Base-by-base conservation (phyloP, 2,888 invertebrate species). In the Dryococelus australis region DNA sequence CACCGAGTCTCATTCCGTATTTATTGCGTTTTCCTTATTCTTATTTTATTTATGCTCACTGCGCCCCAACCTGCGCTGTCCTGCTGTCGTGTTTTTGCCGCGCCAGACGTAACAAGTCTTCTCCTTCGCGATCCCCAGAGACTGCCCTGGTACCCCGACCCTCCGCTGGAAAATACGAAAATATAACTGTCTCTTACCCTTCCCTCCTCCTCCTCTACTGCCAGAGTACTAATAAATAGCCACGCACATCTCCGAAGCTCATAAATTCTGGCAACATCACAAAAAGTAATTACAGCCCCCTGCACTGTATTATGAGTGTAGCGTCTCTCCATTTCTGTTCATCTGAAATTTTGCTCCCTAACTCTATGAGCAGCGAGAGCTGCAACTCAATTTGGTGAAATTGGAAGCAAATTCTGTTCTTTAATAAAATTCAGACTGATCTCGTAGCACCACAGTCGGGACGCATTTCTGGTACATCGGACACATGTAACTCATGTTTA, bases 1-100 rank as follows among this genome's bases (percentile, higher is more conserved):
- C 83, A 35, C 83, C 83, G 43, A 26, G n/a, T 24, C 83, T 83
- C 83, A 83, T 83, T 83, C 83, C 83, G 35, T 35, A 28, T 83
- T 27, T 83, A 83, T 83, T 83, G 43, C 28, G 20, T 83, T 28
- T 8, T 83, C 13, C 83, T 27, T 43, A 83, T 83, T 83, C 28
- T 83, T 83, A 24, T 83, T 83, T 83, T 24, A 83, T 35, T 65
- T n/a, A 65, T n/a, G 65, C 65, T 65, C n/a, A 65, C 65, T 8
- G 1, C 1, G 12, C 24, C 65, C 20, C 51, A 1, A 2, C 6
- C 65, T 10, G 8, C 8, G 65, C 65, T 65, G 65, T 65, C 65
- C 65, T n/a, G 65, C 0, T 24, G 65, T 65, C 65, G n/a, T 20
- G n/a, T 65, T 65, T 24, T 47, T 20, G n/a, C 65, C 65, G 65